Evolutionary conservation across 2,888 invertebrate genomes (phyloP).

Genomic region (Drosophila tanythrix): DNA sequence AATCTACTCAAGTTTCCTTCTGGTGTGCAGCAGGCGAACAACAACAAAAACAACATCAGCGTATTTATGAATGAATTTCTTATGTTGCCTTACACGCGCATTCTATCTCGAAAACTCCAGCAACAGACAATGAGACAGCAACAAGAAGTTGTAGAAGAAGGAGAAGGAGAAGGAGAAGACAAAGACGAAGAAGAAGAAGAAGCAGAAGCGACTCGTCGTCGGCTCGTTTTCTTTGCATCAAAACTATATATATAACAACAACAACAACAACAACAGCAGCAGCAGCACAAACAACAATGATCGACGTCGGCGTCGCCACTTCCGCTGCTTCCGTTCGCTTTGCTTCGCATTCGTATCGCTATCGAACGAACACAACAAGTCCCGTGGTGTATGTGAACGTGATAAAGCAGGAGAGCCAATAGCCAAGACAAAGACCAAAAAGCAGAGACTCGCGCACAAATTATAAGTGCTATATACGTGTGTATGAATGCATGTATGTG

Average conservation of each 20-base stretch:
- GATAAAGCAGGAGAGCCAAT: slow-evolving; percentile 49
- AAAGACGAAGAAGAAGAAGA: slow-evolving; percentile 26
- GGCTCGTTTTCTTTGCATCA: slow-evolving; percentile 66
- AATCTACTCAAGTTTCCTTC: slow-evolving; percentile 70
- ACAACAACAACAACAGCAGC: slow-evolving; percentile 36
- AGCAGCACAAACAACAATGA: slow-evolving; percentile 61
- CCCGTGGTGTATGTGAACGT: slow-evolving; percentile 52
- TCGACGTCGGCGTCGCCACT: slow-evolving; percentile 69
- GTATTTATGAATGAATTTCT: slow-evolving; percentile 84
- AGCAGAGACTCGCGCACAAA: slow-evolving; percentile 23
- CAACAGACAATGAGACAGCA: slow-evolving; percentile 55
- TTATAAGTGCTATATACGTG: slow-evolving; percentile 22
- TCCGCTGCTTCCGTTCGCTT: slow-evolving; percentile 80
- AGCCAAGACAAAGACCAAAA: slow-evolving; percentile 7
- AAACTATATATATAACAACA: slow-evolving; percentile 49
- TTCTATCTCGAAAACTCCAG: slow-evolving; percentile 64
- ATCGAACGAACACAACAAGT: slow-evolving; percentile 43
- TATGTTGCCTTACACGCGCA: slow-evolving; percentile 81
- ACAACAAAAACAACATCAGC: slow-evolving; percentile 33
- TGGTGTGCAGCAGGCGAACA: slow-evolving; percentile 29
- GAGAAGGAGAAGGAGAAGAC: slow-evolving; percentile 29
- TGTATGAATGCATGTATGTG: not conserved
- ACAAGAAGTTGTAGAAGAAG: slow-evolving; percentile 39
- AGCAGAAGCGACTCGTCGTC: slow-evolving; percentile 38
- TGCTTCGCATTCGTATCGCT: slow-evolving; percentile 57